Base-by-base conservation (phyloP, 2,888 invertebrate genomes). In the Trissoscelio sp. region DNA sequence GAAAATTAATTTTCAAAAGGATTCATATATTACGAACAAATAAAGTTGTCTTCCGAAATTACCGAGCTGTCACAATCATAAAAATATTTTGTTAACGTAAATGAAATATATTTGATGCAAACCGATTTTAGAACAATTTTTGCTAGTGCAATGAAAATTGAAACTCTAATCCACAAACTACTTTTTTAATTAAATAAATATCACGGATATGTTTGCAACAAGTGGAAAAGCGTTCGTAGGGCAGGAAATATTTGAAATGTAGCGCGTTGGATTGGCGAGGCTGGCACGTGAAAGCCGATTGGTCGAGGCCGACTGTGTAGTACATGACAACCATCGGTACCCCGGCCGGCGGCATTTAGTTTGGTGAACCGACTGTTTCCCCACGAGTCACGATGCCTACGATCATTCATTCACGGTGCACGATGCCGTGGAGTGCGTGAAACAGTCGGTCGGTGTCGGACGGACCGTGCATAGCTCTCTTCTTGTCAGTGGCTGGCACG, bases 331-430 rank as follows among this genome's bases (percentile, higher is more conserved):
- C 60, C 55, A 67, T 67, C 67, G 67, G 75, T 77, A 24, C 75
- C 67, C 58, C 57, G 14, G 66, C 66, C 75, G 53, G 75, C 75
- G 67, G 75, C 67, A 58, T 67, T 75, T 20, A 51, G 75, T 75
- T 75, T 75, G 75, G 75, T 67, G 67, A 75, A 75, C 75, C 58
- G 67, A 67, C 66, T 16, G 55, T 73, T 73, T 73, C 53, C 73
- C 62, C n/a, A n/a, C n/a, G n/a, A n/a, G n/a, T n/a, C 53, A 62
- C 73, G 37, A 57, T 46, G 70, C 48, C 70, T 70, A 72, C 72
- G 75, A 74, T 74, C 74, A 74, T 74, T 74, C 74, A 74, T 74
- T 64, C 74, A 74, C 74, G 66, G 55, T 66, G 74, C 64, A 57
- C 74, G 67, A 75, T 75, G 67, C 67, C 74, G 74, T 73, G 44